These are phyloP conservation scores for Belonocnema kinseyi DNA, from an alignment of 1,140 invertebrate genomes.

Conservation along the genomic window DNA sequence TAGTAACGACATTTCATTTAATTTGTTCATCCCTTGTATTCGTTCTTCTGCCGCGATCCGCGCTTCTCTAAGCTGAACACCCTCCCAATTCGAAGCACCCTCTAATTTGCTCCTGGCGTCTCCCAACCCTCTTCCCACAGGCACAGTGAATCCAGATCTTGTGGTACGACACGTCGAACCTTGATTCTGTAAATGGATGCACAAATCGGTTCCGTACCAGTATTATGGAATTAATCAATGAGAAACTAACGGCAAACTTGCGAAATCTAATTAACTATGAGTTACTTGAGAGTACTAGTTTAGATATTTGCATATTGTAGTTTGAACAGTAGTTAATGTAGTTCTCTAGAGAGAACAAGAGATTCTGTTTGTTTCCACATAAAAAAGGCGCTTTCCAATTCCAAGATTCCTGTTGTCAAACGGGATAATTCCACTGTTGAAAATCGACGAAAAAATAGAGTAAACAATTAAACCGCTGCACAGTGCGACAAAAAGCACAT, in stretches of 20 bases:
- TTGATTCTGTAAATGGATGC: slow-evolving; percentile 28
- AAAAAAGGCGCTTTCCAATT: too few species aligned
- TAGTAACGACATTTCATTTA: slow-evolving; percentile 72
- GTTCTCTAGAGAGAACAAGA: neutral
- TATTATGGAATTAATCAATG: slow-evolving; percentile 30
- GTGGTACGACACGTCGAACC: slow-evolving; percentile 20
- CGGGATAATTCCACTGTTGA: too few species aligned
- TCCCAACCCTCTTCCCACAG: slow-evolving; percentile 49
- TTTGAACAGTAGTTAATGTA: neutral
- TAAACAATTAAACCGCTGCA: too few species aligned
- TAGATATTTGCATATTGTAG: neutral
- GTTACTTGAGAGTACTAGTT: slow-evolving; percentile 7
- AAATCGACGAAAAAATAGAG: too few species aligned
- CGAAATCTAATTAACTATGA: slow-evolving; percentile 14
- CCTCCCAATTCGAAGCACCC: slow-evolving; percentile 67
- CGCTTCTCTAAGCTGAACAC: slow-evolving; percentile 59
- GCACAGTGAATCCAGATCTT: slow-evolving; percentile 34
- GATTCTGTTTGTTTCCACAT: neutral
- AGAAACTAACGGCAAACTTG: slow-evolving; percentile 23
- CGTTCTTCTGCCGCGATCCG: slow-evolving; percentile 46
- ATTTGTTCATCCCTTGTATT: slow-evolving; percentile 70
- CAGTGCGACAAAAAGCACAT: too few species aligned
- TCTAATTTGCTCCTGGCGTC: slow-evolving; percentile 71
- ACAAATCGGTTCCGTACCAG: slow-evolving; percentile 9
- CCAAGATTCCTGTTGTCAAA: too few species aligned